phyloP scores from a whole-genome alignment of 2,113 vertebrate genomes.

The Nannobrachium achirus region DNA sequence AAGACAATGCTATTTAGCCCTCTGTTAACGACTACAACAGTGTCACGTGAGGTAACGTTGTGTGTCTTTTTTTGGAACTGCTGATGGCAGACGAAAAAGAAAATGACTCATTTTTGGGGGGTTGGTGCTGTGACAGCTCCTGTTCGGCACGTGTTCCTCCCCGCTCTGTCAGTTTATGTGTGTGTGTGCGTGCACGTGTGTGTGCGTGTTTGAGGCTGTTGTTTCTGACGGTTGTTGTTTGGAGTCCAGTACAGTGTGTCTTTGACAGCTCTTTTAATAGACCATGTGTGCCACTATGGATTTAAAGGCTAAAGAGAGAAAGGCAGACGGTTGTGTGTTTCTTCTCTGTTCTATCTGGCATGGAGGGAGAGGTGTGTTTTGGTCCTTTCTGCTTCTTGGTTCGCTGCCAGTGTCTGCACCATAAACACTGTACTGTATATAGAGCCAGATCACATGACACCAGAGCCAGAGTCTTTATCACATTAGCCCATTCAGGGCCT shows the following conservation, averaged over 20 bases:
- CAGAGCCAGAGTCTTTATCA: neutral
- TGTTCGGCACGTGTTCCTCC: constrained; percentile 45
- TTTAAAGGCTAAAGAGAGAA: too few species aligned
- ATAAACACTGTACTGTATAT: neutral
- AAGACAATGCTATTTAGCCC: too few species aligned
- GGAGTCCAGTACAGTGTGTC: constrained; percentile 15
- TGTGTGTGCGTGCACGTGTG: constrained; percentile 4
- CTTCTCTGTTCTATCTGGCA: neutral
- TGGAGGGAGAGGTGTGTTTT: neutral
- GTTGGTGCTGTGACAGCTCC: constrained; percentile 61
- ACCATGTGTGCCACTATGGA: too few species aligned
- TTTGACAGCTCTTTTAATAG: too few species aligned
- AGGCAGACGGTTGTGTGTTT: too few species aligned
- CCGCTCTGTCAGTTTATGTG: constrained; percentile 28
- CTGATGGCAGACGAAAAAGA: constrained; percentile 43
- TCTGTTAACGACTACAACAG: neutral
- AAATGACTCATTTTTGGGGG: constrained; percentile 57
- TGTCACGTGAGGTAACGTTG: constrained; percentile 40
- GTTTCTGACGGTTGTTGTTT: constrained; percentile 53
- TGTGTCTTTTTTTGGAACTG: constrained; percentile 41
- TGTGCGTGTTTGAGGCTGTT: constrained; percentile 40
- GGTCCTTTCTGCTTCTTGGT: constrained; percentile 20
- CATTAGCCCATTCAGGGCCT: neutral
- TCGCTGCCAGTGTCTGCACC: neutral
- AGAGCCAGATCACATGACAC: neutral